These are phyloP conservation scores for Amphipoea oculea DNA, from an alignment of 2,888 invertebrate species.

Conservation along the genomic window DNA sequence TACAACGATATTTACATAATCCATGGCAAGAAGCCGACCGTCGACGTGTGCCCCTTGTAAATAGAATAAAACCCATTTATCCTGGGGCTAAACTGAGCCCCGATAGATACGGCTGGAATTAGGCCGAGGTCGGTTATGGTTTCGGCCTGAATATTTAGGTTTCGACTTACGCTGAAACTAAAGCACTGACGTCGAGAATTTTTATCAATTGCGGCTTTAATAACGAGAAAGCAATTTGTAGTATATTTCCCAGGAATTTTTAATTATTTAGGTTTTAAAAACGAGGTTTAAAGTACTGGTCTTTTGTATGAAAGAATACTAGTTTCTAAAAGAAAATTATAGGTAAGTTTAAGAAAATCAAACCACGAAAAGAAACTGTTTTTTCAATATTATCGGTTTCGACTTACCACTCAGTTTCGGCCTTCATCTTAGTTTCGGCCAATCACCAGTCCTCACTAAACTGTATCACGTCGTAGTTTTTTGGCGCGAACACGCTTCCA, in stretches of 20 bases:
- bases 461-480: conserved; percentile 48
- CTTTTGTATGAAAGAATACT: background rate
- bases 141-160: conserved; percentile 40
- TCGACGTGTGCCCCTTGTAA: conserved; percentile 68
- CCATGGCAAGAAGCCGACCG: conserved; percentile 65
- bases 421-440: conserved; percentile 2
- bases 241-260: background rate
- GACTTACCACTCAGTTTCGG: conserved; percentile 6
- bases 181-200: conserved; percentile 1
- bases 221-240: background rate
- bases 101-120: conserved; percentile 51
- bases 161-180: conserved; percentile 16
- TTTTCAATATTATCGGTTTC: background rate
- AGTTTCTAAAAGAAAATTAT: background rate
- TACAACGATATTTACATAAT: conserved; percentile 69
- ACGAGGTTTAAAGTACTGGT: background rate
- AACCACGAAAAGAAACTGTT: background rate
- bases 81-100: conserved; percentile 58
- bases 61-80: conserved; percentile 69
- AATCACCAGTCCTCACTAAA: conserved; percentile 2
- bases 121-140: conserved; percentile 39
- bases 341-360: background rate
- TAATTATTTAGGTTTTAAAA: background rate
- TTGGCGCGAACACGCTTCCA: conserved; percentile 56
- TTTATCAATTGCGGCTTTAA: background rate